Evolutionary conservation across 1,140 invertebrate species (phyloP), one percentile per base, ranked within the genome.

Genomic region (Coelopa frigida): DNA sequence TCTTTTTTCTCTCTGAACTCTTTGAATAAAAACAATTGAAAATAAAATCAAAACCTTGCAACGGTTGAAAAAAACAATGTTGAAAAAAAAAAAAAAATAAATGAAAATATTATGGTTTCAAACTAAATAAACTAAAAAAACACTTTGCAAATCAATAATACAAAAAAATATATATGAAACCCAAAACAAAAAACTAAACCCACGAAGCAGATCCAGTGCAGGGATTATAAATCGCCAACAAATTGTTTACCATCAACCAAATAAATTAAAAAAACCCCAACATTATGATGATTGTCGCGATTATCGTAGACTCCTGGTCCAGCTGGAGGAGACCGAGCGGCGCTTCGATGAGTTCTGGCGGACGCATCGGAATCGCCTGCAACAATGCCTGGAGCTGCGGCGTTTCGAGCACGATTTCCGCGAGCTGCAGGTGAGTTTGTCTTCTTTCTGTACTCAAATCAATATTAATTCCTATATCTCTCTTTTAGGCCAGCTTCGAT

Each of bases 291-390:
- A 65, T 50, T 58, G 56, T 70, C 62, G 54, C 52, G 54, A 58
- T 59, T 61, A 59, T 59, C 59, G 50, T 66, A 89, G 90, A 70
- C 78, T 96, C 66, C 74, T 98, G 33, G 84, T 93, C 23, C 92
- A 97, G 74, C 74, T 98, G 55, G 92, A 95, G 69, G 93, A 98
- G 76, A 96, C 92, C 44, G 89, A 94, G 71, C 79, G 81, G 55
- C 87, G 87, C 41, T 96, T 98, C 72, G 90, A 94, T 63, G 80
- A 87, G 50, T 96, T 94, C 73, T 97, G 93, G 92, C 78, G 80
- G 15, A 81, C 87, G 57, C 93, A 97, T 74, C 87, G 88, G 56
- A 80, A 80, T 36, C 84, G 89, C 64, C 74, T 97, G 55, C 83
- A 85, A 51, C 87, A 94, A 61, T 94, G 90, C 73, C 72, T 97